Evolutionary conservation across 2,888 invertebrate species (phyloP).

Genomic region (Heliconius erato): DNA sequence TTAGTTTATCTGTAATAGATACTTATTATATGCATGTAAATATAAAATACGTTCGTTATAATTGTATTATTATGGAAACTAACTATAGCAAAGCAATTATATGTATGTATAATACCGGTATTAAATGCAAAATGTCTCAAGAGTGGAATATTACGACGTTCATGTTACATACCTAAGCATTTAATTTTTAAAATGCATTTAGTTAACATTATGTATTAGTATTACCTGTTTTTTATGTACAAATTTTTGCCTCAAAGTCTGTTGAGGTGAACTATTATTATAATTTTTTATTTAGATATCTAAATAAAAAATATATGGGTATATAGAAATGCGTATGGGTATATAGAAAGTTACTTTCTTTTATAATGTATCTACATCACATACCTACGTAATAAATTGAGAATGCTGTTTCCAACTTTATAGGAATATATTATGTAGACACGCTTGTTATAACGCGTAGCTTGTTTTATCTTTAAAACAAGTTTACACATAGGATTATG

Average conservation of each 20-base stretch:
- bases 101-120: neutral
- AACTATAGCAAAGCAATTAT: neutral
- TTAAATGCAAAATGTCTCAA: neutral
- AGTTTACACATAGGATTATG: constrained; percentile 19
- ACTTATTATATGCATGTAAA: neutral
- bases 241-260: neutral
- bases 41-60: neutral
- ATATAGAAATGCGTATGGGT: neutral
- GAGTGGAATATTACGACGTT: constrained; percentile 36
- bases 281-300: neutral
- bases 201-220: neutral
- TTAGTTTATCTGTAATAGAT: neutral
- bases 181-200: neutral
- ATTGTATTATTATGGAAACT: neutral
- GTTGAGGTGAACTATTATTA: neutral
- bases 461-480: constrained; percentile 11
- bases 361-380: neutral
- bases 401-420: neutral
- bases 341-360: constrained; percentile 23
- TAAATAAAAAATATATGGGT: neutral
- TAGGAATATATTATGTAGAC: neutral
- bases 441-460: neutral
- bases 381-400: neutral
- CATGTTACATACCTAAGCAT: neutral
- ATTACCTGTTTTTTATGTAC: neutral